Conservation (phyloP, 2,113 vertebrate genomes). For the Platichthys stellatus region DNA sequence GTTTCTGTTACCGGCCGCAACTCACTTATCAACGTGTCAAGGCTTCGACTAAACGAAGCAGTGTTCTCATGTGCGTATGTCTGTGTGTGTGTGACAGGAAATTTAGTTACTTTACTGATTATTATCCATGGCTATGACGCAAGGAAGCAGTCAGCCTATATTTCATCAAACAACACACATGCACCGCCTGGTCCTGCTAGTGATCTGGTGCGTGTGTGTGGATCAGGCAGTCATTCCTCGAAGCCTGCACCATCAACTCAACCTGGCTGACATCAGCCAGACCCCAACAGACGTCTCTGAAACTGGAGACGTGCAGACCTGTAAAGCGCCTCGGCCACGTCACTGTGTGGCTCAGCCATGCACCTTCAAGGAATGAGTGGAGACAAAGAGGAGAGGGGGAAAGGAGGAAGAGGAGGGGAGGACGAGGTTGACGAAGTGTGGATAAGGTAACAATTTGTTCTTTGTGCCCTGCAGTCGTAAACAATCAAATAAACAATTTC, state of each 20-base stretch:
- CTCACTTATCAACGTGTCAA: slow-evolving; percentile 67
- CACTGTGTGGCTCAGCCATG: slow-evolving; percentile 13
- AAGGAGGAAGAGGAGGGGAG: not conserved
- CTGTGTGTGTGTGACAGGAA: not conserved
- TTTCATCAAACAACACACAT: not conserved
- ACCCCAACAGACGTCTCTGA: slow-evolving; percentile 2
- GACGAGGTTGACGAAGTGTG: not conserved
- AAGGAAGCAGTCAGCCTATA: slow-evolving; percentile 18
- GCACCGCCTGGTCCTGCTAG: too few relatives aligned
- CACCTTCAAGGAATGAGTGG: slow-evolving; percentile 46
- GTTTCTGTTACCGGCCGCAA: slow-evolving; percentile 48
- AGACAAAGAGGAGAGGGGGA: not conserved
- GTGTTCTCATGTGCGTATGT: not conserved
- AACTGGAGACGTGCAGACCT: slow-evolving; percentile 6
- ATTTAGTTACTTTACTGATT: slow-evolving; percentile 11
- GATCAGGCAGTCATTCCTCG: too few relatives aligned
- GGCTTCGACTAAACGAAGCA: slow-evolving; percentile 29
- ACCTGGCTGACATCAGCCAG: slow-evolving; percentile 27
- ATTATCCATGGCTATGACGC: slow-evolving; percentile 7
- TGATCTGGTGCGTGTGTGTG: too few relatives aligned
- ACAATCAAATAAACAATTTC: too few relatives aligned
- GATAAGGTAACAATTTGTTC: not conserved
- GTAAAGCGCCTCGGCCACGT: slow-evolving; percentile 31
- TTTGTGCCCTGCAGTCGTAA: not conserved
- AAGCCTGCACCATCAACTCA: slow-evolving; percentile 1